Percentiles rank a stretch among this genome's conserved stretches.
These are phyloP conservation scores for Acanthaster planci DNA, from an alignment of 35 echinoderm and acorn worm genomes.

Conservation along the genomic window DNA sequence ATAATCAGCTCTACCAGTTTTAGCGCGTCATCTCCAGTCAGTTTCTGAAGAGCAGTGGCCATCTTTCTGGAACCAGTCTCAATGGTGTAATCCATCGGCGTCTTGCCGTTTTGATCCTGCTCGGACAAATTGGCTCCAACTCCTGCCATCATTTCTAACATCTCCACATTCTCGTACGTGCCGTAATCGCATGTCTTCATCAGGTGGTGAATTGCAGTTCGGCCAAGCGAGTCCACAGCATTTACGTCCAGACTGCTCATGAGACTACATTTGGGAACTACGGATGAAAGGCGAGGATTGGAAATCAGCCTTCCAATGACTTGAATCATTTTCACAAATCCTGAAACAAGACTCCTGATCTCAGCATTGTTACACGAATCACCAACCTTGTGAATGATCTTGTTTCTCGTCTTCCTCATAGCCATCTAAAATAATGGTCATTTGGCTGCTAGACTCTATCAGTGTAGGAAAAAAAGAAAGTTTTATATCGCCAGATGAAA, in stretches of 20 bases:
- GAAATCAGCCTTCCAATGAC: no score
- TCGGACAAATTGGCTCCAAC: conserved; percentile 54
- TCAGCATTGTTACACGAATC: no score
- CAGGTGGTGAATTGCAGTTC: conserved; percentile 77
- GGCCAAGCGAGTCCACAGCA: conserved; percentile 60
- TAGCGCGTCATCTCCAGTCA: conserved; percentile 36
- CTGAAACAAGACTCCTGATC: no score
- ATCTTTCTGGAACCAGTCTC: conserved; percentile 55
- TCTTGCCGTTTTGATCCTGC: conserved; percentile 66
- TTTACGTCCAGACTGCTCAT: conserved; percentile 57
- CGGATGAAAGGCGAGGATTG: neutral
- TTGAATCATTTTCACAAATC: no score
- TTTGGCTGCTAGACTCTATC: no score
- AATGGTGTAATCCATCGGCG: conserved; percentile 80
- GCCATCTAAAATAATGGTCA: no score
- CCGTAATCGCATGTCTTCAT: conserved; percentile 78
- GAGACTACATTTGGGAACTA: conserved; percentile 25
- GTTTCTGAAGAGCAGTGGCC: conserved; percentile 62
- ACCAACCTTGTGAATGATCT: no score
- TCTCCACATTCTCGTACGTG: conserved; percentile 81
- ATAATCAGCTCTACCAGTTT: conserved; percentile 32
- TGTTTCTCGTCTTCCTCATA: no score
- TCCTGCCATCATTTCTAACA: conserved; percentile 61
- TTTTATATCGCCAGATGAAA: no score
- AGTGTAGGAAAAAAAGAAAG: no score